phyloP scores from a whole-genome alignment of 1,140 invertebrate genomes.

The Trichonephila inaurata region DNA sequence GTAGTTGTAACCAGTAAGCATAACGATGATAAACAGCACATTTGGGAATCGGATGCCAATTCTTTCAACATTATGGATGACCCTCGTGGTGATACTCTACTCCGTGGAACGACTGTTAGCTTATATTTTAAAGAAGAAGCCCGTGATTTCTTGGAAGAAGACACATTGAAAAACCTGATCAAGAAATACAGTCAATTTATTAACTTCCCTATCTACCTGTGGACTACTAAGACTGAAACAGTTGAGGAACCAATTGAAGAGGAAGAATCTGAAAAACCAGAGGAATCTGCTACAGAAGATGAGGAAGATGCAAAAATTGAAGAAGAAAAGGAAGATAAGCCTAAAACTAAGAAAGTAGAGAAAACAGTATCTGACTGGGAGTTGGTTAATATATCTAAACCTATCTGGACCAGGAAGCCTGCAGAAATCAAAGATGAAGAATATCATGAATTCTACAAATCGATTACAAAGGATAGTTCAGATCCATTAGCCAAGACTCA shows the following conservation, averaged over 20 bases:
- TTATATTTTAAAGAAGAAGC: constrained; percentile 98
- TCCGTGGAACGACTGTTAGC: constrained; percentile 91
- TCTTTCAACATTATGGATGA: constrained; percentile 95
- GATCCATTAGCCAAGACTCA: constrained; percentile 99
- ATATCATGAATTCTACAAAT: constrained; percentile 99
- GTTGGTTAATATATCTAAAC: constrained; percentile 95
- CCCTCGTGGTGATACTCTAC: constrained; percentile 94
- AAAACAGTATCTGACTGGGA: constrained; percentile 99
- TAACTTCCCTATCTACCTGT: constrained; percentile 98
- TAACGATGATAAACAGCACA: constrained; percentile 96
- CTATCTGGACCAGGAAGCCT: constrained; percentile 98
- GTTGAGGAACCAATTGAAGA: constrained; percentile 90
- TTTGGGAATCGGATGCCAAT: constrained; percentile 98
- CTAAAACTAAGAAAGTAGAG: constrained; percentile 95
- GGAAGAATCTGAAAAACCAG: constrained; percentile 87
- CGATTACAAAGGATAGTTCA: constrained; percentile 98
- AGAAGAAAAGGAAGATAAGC: constrained; percentile 86
- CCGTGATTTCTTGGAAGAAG: constrained; percentile 95
- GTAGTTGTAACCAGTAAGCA: constrained; percentile 97
- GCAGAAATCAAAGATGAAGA: constrained; percentile 98
- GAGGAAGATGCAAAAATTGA: constrained; percentile 83
- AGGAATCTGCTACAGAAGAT: constrained; percentile 88
- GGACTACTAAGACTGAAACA: constrained; percentile 94
- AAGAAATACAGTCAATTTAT: constrained; percentile 99
- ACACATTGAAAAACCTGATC: constrained; percentile 93